Percentiles rank a stretch among this genome's conserved stretches.
phyloP scores from a whole-genome alignment of 2,797 vertebrate genomes.

The Lagodon rhomboides region DNA sequence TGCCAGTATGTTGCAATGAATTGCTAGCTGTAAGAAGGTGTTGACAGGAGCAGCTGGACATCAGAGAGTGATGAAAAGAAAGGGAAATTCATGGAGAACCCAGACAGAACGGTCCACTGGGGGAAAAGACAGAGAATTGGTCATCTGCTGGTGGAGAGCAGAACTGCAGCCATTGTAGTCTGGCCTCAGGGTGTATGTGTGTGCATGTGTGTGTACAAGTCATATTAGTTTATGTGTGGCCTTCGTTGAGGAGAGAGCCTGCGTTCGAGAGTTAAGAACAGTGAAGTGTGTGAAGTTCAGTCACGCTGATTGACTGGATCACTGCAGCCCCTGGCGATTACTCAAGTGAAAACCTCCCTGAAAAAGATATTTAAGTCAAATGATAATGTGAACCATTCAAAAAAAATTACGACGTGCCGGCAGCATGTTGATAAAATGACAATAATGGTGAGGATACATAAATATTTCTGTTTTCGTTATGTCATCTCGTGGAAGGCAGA shows the following conservation, averaged over 20 bases:
- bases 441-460: slow-evolving; percentile 40
- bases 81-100: slow-evolving; percentile 93
- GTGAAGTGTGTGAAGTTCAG: slow-evolving; percentile 57
- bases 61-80: slow-evolving; percentile 95
- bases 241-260: slow-evolving; percentile 33
- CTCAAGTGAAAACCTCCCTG: slow-evolving; percentile 55
- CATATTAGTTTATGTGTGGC: slow-evolving; percentile 62
- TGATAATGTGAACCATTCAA: slow-evolving; percentile 57
- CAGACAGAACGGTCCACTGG: slow-evolving; percentile 89
- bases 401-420: slow-evolving; percentile 42
- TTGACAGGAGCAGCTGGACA: slow-evolving; percentile 99
- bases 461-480: slow-evolving; percentile 47
- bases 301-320: slow-evolving; percentile 68
- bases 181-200: slow-evolving; percentile 57
- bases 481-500: slow-evolving; percentile 26
- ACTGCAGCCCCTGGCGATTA: slow-evolving; percentile 61
- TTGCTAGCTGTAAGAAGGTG: slow-evolving; percentile 96
- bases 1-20: slow-evolving; percentile 95
- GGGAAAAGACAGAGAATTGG: slow-evolving; percentile 73
- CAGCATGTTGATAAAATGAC: slow-evolving; percentile 60
- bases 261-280: slow-evolving; percentile 53
- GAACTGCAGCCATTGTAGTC: slow-evolving; percentile 79
- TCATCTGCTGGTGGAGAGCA: slow-evolving; percentile 82
- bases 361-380: slow-evolving; percentile 64
- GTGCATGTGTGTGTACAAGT: slow-evolving; percentile 40